Percentiles rank a stretch among this genome's conserved stretches.
Evolutionary conservation across 2,797 vertebrate species (phyloP).

Genomic region (Gallinago nigripennis): DNA sequence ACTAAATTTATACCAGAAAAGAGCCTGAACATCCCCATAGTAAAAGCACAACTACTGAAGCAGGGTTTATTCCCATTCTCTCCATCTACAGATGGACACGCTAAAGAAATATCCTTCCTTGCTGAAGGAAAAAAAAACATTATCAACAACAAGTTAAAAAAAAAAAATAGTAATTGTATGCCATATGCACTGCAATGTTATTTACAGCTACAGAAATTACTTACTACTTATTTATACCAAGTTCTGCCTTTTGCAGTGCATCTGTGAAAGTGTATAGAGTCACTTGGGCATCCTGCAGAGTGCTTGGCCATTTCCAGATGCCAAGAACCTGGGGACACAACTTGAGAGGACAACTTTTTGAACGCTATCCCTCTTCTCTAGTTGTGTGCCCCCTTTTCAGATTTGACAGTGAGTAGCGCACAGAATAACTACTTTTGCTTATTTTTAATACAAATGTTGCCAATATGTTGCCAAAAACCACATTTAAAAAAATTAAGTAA

Average conservation of each 20-base stretch:
- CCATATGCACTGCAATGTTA: not conserved
- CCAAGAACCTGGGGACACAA: not conserved
- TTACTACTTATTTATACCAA: not conserved
- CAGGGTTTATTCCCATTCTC: not conserved
- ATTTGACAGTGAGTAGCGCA: not conserved
- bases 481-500: not conserved
- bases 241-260: not conserved
- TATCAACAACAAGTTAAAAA: not conserved
- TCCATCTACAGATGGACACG: not conserved
- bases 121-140: not conserved
- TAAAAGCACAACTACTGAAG: not conserved
- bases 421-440: not conserved
- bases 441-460: not conserved
- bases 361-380: not conserved
- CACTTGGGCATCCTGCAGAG: not conserved
- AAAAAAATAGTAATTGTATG: not conserved
- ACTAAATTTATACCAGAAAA: not conserved
- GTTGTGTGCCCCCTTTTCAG: not conserved
- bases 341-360: not conserved
- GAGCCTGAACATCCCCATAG: not conserved
- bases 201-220: not conserved
- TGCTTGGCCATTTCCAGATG: not conserved
- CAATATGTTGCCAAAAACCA: not conserved
- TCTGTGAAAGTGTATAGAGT: not conserved
- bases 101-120: not conserved